Conservation (phyloP, 1,140 invertebrate species). For the Sycophaga agraensis region DNA sequence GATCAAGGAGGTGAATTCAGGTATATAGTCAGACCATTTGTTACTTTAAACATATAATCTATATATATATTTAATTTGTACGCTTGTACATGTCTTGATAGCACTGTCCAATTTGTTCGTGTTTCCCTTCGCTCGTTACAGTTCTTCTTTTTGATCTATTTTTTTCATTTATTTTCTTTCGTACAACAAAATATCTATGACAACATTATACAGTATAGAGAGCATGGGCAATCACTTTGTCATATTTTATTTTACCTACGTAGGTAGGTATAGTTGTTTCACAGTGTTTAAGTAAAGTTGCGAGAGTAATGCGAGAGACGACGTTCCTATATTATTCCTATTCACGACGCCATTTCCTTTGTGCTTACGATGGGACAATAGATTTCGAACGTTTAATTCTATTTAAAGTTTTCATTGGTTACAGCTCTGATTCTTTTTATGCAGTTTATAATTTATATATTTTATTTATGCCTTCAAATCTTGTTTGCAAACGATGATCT, state of each 20-base stretch:
- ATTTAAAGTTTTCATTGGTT: too few species aligned
- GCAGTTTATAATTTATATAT: too few species aligned
- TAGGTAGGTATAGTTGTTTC: conserved; percentile 3
- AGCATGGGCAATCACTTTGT: conserved; percentile 6
- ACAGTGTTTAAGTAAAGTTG: conserved; percentile 15
- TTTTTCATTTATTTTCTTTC: conserved; percentile 36
- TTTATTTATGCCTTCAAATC: too few species aligned
- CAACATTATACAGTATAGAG: conserved; percentile 40
- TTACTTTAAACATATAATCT: conserved; percentile 56
- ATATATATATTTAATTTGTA: conserved; percentile 49
- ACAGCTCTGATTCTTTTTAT: too few species aligned
- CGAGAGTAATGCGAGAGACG: conserved; percentile 1
- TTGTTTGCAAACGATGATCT: too few species aligned
- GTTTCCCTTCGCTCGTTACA: conserved; percentile 1
- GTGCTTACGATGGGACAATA: neutral
- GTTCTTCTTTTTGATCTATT: conserved; percentile 29
- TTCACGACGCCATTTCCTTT: conserved; percentile 3
- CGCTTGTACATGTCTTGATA: conserved; percentile 48
- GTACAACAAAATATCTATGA: conserved; percentile 57
- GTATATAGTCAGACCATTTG: neutral
- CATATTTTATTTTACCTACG: neutral
- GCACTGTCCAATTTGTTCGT: conserved; percentile 10
- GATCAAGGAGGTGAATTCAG: neutral
- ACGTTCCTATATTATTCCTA: neutral
- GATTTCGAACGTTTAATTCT: conserved; percentile 5